Percentiles rank a stretch among this genome's conserved stretches.
Conservation (phyloP, 2,888 invertebrate species). For the Drosophila helvetica region DNA sequence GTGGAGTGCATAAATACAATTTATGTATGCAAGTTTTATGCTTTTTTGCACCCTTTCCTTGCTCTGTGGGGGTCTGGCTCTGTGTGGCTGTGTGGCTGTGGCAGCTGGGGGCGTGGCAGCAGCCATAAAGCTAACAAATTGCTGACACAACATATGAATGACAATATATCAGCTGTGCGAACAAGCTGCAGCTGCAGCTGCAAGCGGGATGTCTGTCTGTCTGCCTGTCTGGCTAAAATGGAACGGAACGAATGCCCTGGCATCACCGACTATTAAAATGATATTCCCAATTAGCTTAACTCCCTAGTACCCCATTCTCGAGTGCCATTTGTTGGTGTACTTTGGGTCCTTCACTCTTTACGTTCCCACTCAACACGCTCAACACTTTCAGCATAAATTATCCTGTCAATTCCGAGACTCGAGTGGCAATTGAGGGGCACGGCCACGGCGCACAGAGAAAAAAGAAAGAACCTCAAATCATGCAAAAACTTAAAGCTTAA, state of each 20-base stretch:
- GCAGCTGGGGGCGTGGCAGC: conserved; percentile 39
- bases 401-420: conserved; percentile 1
- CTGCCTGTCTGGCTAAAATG: not conserved
- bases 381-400: conserved; percentile 8
- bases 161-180: conserved; percentile 42
- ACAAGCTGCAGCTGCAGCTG: conserved; percentile 28
- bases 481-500: conserved; percentile 25
- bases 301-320: not conserved
- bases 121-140: conserved; percentile 48
- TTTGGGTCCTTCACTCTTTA: not conserved
- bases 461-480: conserved; percentile 12
- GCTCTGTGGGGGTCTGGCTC: conserved; percentile 13
- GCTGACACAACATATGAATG: conserved; percentile 49
- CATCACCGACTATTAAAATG: conserved; percentile 1
- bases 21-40: conserved; percentile 39
- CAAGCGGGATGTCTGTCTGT: conserved; percentile 9
- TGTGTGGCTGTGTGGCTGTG: conserved; percentile 11
- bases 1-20: conserved; percentile 40
- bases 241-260: not conserved
- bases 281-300: not conserved
- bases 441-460: conserved; percentile 1
- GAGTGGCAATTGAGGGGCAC: conserved; percentile 10
- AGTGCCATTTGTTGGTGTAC: not conserved
- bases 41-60: conserved; percentile 25
- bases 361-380: conserved; percentile 12